phyloP scores from a whole-genome alignment of 2,113 vertebrate genomes.

The Engraulis encrasicolus region DNA sequence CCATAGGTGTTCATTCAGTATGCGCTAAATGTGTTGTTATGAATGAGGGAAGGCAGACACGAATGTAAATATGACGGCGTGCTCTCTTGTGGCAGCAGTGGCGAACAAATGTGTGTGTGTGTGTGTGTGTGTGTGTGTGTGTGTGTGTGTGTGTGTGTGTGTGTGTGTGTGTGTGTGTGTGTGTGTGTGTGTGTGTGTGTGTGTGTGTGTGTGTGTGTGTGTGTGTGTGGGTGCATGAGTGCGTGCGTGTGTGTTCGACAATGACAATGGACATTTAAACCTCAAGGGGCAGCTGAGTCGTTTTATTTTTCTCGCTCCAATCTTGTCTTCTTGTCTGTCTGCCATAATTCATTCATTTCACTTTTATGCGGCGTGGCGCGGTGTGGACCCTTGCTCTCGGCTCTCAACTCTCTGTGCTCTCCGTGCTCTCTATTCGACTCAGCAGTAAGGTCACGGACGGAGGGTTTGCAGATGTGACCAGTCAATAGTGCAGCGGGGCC shows the following conservation, averaged over 20 bases:
- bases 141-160: too few species aligned
- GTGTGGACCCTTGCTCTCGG: too few species aligned
- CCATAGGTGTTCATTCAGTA: too few species aligned
- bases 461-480: constrained; percentile 39
- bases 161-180: too few species aligned
- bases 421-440: too few species aligned
- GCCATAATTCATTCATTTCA: constrained; percentile 30
- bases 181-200: too few species aligned
- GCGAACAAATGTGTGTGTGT: constrained; percentile 7
- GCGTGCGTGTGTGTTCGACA: background rate
- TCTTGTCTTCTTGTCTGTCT: background rate
- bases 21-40: too few species aligned
- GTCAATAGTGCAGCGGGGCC: constrained; percentile 52
- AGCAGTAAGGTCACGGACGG: constrained; percentile 39
- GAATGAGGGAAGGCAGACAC: background rate
- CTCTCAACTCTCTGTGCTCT: too few species aligned
- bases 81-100: background rate
- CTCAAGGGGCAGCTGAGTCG: background rate
- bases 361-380: constrained; percentile 20
- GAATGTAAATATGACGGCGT: background rate
- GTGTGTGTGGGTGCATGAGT: too few species aligned
- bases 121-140: background rate
- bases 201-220: too few species aligned
- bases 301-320: too few species aligned
- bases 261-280: background rate